Conservation (phyloP, 2,113 vertebrate genomes). For the Cebidichthys violaceus region DNA sequence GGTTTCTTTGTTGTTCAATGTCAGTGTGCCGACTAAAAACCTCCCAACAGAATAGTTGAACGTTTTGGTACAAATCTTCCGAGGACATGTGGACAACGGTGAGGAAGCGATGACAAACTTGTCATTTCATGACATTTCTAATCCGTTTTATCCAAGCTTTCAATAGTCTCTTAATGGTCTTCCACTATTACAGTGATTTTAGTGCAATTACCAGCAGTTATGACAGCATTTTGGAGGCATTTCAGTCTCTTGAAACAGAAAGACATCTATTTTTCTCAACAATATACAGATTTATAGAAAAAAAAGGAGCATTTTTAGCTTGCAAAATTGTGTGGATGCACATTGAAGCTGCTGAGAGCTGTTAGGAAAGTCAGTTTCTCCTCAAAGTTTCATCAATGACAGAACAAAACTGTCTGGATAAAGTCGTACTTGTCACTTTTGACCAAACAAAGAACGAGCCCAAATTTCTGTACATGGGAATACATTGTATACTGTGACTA, state of each 20-base stretch:
- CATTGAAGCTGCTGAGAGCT: not conserved
- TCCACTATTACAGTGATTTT: not conserved
- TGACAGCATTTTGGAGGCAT: not conserved
- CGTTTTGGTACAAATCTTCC: not conserved
- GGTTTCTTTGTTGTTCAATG: not conserved
- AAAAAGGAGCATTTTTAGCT: not conserved
- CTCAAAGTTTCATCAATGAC: conserved; percentile 13
- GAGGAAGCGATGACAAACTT: not conserved
- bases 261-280: not conserved
- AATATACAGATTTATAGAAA: not conserved
- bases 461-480: conserved; percentile 1
- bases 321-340: conserved; percentile 3
- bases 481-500: not conserved
- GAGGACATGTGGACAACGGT: not conserved
- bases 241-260: not conserved
- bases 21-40: not conserved
- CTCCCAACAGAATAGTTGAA: not conserved
- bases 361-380: conserved; percentile 12
- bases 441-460: conserved; percentile 4
- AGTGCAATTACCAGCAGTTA: conserved; percentile 20
- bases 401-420: not conserved
- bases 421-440: not conserved
- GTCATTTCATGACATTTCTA: not conserved
- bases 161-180: not conserved
- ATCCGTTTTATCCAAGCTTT: not conserved